Evolutionary conservation across 2,113 vertebrate genomes (phyloP).

Genomic region (Campylomormyrus tamandua): DNA sequence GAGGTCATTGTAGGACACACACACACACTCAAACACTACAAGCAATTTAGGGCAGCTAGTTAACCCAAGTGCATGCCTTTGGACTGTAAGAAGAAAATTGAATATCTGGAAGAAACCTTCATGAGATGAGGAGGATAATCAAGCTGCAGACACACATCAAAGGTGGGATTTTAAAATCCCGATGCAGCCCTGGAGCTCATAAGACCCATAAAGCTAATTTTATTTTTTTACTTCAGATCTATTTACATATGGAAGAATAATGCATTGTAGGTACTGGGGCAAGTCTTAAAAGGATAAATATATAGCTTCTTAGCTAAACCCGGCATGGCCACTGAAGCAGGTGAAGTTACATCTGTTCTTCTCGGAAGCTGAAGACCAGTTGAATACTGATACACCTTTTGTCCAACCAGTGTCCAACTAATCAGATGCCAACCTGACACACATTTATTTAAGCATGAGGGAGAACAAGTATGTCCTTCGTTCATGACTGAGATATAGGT

Average conservation of each 20-base stretch:
- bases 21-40: not conserved
- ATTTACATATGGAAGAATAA: not conserved
- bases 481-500: not conserved
- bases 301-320: not conserved
- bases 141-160: not conserved
- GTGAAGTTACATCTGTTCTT: not conserved
- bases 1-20: not conserved
- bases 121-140: not conserved
- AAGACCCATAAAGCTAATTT: not conserved
- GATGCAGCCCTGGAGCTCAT: not conserved
- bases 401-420: not conserved
- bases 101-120: not conserved
- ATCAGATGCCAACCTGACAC: not conserved
- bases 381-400: not conserved
- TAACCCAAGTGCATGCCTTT: not conserved
- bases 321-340: not conserved
- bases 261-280: not conserved
- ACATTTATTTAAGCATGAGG: not conserved
- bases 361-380: not conserved
- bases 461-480: not conserved
- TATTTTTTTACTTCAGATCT: not conserved
- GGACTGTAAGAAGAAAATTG: not conserved
- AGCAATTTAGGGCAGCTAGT: not conserved
- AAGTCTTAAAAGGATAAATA: not conserved
- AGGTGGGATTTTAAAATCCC: not conserved